These are phyloP conservation scores for Ptychadena robeensis DNA, from an alignment of 2,797 vertebrate genomes.

Conservation along the genomic window DNA sequence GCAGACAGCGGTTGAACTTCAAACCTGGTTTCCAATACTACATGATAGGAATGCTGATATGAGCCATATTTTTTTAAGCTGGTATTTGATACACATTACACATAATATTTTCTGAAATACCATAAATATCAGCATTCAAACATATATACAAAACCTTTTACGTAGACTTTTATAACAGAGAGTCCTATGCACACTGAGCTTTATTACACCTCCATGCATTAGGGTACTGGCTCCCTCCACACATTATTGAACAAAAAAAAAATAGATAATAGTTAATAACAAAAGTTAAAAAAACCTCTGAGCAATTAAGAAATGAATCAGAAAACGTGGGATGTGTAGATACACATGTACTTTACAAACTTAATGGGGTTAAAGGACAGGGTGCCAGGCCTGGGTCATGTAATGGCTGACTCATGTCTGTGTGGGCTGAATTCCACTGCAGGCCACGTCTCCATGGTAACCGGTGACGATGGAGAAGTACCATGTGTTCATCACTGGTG, in stretches of 20 bases:
- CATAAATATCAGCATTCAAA: not conserved
- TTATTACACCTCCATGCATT: not conserved
- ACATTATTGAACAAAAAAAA: slow-evolving; percentile 18
- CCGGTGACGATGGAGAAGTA: slow-evolving; percentile 28
- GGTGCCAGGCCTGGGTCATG: slow-evolving; percentile 35
- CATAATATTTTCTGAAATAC: not conserved
- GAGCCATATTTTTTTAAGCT: no score
- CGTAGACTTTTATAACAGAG: not conserved
- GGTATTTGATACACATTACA: not conserved
- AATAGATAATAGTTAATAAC: not conserved
- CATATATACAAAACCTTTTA: not conserved
- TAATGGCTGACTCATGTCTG: slow-evolving; percentile 37
- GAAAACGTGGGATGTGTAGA: slow-evolving; percentile 10
- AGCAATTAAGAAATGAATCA: slow-evolving; percentile 44
- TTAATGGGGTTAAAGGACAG: slow-evolving; percentile 22
- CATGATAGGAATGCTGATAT: no score
- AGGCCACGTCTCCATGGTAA: slow-evolving; percentile 44
- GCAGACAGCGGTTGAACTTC: no score
- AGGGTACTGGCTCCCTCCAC: not conserved
- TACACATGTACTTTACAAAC: slow-evolving; percentile 4
- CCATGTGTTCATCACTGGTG: slow-evolving; percentile 42
- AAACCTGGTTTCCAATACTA: no score
- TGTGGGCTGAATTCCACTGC: slow-evolving; percentile 49
- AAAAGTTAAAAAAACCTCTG: not conserved
- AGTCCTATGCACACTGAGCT: not conserved